phyloP scores from a whole-genome alignment of 2,888 invertebrate species.

The Orchesella flavescens region DNA sequence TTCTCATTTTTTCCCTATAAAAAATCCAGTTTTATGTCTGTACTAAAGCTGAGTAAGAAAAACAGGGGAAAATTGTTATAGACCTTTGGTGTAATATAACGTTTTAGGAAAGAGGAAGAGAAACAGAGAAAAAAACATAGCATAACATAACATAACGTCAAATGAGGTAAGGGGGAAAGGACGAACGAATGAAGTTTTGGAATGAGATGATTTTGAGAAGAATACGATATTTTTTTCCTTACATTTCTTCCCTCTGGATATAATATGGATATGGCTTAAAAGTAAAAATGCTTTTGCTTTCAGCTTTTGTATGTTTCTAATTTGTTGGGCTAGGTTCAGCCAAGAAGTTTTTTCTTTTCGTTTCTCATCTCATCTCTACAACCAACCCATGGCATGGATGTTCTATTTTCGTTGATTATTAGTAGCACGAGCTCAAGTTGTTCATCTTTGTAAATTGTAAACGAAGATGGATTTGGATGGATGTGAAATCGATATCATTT shows the following conservation, averaged over 20 bases:
- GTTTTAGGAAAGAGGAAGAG: not conserved
- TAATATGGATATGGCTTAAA: too few species aligned
- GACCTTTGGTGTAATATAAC: not conserved
- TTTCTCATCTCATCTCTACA: slow-evolving; percentile 8
- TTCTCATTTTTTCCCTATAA: slow-evolving; percentile 28
- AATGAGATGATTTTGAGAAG: slow-evolving; percentile 15
- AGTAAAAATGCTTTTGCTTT: not conserved
- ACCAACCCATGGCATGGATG: too few species aligned
- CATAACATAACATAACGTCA: too few species aligned
- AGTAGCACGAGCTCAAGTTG: slow-evolving; percentile 42
- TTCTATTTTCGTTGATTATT: slow-evolving; percentile 48
- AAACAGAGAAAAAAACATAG: not conserved
- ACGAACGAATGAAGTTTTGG: slow-evolving; percentile 17
- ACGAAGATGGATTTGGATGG: slow-evolving; percentile 48
- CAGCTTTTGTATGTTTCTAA: slow-evolving; percentile 37
- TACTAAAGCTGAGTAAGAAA: slow-evolving; percentile 42
- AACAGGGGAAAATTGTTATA: not conserved
- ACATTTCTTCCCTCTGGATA: too few species aligned
- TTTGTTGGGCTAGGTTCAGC: slow-evolving; percentile 60
- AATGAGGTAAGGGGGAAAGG: slow-evolving; percentile 11
- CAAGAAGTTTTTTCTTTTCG: not conserved
- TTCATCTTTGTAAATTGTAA: slow-evolving; percentile 36
- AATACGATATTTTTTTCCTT: slow-evolving; percentile 7
- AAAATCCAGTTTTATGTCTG: slow-evolving; percentile 35
- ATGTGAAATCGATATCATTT: slow-evolving; percentile 49